These are phyloP conservation scores for Eupristina koningsbergeri DNA, from an alignment of 1,140 invertebrate genomes.

Conservation along the genomic window DNA sequence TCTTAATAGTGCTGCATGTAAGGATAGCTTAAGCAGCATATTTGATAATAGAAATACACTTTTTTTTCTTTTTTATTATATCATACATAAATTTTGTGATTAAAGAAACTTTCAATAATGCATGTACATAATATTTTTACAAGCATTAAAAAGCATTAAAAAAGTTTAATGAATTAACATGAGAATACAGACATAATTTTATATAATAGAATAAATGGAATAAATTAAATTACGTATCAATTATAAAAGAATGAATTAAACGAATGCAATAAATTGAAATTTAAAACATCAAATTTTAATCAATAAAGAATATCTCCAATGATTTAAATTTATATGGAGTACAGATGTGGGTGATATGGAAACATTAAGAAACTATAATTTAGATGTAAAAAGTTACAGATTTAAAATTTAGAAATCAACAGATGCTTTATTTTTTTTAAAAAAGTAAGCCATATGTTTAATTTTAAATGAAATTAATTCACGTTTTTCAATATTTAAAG, in stretches of 20 bases:
- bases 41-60: no score
- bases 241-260: not conserved
- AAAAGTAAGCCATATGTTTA: not conserved
- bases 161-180: not conserved
- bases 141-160: not conserved
- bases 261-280: not conserved
- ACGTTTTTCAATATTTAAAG: no score
- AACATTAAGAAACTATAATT: not conserved
- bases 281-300: not conserved
- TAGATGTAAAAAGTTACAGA: not conserved
- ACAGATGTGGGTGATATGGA: not conserved
- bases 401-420: not conserved
- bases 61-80: no score
- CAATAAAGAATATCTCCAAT: conserved; percentile 2
- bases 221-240: no score
- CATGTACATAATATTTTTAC: no score
- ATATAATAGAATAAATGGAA: no score
- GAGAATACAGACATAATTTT: no score
- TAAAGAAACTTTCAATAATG: no score
- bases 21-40: no score
- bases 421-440: not conserved
- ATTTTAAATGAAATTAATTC: no score
- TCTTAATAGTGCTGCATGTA: no score
- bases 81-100: no score
- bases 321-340: not conserved